Evolutionary conservation across 2,113 vertebrate species (phyloP).

Genomic region (Pelmatolapia mariae): DNA sequence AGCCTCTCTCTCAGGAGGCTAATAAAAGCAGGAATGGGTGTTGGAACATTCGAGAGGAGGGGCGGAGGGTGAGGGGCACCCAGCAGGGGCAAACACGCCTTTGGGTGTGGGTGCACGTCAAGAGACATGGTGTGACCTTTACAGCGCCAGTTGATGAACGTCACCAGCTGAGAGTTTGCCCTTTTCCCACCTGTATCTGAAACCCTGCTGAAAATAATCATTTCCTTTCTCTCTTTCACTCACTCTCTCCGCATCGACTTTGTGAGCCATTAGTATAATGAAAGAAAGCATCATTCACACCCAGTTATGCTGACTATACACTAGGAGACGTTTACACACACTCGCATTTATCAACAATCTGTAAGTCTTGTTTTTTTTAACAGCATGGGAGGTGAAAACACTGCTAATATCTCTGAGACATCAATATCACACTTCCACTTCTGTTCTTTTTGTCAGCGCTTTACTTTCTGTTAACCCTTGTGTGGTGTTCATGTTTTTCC

Average conservation of each 20-base stretch:
- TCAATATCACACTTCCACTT: not conserved
- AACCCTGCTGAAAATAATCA: slow-evolving; percentile 41
- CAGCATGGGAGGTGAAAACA: not conserved
- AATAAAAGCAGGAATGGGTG: not conserved
- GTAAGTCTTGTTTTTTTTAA: not conserved
- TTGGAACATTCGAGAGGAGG: not conserved
- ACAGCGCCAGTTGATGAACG: slow-evolving; percentile 44
- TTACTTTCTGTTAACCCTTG: not conserved
- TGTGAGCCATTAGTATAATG: slow-evolving; percentile 36
- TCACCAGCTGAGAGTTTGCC: slow-evolving; percentile 61
- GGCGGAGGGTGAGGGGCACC: not conserved
- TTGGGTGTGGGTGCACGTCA: slow-evolving; percentile 28
- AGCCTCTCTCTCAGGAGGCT: not conserved
- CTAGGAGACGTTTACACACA: slow-evolving; percentile 9
- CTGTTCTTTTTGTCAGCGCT: not conserved
- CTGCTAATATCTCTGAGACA: not conserved
- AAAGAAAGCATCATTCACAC: slow-evolving; percentile 25
- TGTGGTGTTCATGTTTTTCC: not conserved
- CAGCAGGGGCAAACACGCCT: slow-evolving; percentile 35
- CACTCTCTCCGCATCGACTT: not conserved
- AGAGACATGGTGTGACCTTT: slow-evolving; percentile 60
- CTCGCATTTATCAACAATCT: slow-evolving; percentile 9
- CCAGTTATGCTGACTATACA: slow-evolving; percentile 16
- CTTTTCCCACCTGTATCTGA: slow-evolving; percentile 59
- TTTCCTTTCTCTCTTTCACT: not conserved